A percentile compares a stretch with the other conserved stretches of the same genome.
These are phyloP conservation scores for Cyprinus carpio DNA, from an alignment of 2,113 vertebrate species.

Conservation along the genomic window DNA sequence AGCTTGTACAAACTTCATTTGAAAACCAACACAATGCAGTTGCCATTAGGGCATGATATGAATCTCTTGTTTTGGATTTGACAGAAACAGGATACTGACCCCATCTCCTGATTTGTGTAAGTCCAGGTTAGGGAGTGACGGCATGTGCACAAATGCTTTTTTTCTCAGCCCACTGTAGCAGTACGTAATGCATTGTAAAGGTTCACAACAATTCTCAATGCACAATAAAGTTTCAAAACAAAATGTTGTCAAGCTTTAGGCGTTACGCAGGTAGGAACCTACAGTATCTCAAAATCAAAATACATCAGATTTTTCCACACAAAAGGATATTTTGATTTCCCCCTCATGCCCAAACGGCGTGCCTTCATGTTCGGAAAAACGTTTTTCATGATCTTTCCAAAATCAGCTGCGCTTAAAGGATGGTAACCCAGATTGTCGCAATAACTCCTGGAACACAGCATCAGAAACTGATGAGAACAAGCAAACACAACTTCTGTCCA, in stretches of 20 bases:
- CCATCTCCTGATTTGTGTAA: constrained; percentile 95
- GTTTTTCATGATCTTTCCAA: constrained; percentile 99
- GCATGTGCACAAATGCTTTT: constrained; percentile 99
- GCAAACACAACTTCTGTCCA: background rate
- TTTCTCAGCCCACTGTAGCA: constrained; percentile 99
- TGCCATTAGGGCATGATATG: background rate
- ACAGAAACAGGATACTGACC: constrained; percentile 74
- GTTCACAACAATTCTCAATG: constrained; percentile 48
- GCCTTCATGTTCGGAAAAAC: constrained; percentile 99
- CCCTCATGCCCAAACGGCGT: constrained; percentile 95
- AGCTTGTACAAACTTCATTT: no score
- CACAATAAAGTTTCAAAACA: background rate
- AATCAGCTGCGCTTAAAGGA: constrained; percentile 98
- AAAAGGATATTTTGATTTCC: constrained; percentile 99
- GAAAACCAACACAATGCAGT: no score
- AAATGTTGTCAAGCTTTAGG: background rate
- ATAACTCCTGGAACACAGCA: constrained; percentile 87
- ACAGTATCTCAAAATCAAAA: background rate
- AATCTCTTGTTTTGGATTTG: background rate
- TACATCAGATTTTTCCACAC: background rate
- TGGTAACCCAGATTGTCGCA: constrained; percentile 99
- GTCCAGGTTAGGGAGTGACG: constrained; percentile 94
- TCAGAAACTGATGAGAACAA: background rate
- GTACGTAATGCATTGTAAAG: constrained; percentile 91
- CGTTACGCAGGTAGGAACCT: background rate